These are phyloP conservation scores for Drosophila ezoana DNA, from an alignment of 2,888 invertebrate species.

Conservation along the genomic window DNA sequence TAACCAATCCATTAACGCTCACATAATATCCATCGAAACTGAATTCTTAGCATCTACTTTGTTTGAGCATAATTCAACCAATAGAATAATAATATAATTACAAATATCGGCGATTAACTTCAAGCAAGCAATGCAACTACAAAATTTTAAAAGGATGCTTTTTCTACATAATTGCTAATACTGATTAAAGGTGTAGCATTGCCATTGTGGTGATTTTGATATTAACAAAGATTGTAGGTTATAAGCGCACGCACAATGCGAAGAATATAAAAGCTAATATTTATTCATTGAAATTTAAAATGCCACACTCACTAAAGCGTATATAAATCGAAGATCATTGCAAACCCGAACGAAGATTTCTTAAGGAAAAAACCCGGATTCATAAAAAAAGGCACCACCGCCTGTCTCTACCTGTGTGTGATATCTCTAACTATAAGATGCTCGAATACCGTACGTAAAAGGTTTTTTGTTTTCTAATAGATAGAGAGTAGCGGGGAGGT, in stretches of 20 bases:
- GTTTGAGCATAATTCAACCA: slow-evolving; percentile 17
- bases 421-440: too few species aligned
- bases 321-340: too few species aligned
- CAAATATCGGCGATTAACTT: slow-evolving; percentile 29
- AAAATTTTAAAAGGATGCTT: slow-evolving; percentile 31
- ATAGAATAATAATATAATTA: slow-evolving; percentile 14
- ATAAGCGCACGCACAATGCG: slow-evolving; percentile 24
- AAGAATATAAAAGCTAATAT: slow-evolving; percentile 1
- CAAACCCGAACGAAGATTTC: too few species aligned
- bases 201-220: slow-evolving; percentile 4
- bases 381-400: too few species aligned
- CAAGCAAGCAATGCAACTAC: slow-evolving; percentile 42
- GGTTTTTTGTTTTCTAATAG: too few species aligned
- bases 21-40: neutral
- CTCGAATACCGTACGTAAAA: too few species aligned
- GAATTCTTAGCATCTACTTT: neutral
- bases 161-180: slow-evolving; percentile 19
- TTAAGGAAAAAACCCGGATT: too few species aligned
- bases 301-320: neutral
- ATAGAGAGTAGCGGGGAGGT: too few species aligned
- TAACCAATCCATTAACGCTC: neutral
- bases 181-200: slow-evolving; percentile 12
- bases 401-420: too few species aligned
- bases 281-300: neutral
- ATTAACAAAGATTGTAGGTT: slow-evolving; percentile 13